A percentile compares a stretch with the other conserved stretches of the same genome.
phyloP scores from a whole-genome alignment of 2,113 vertebrate genomes.

The Pipra filicauda region DNA sequence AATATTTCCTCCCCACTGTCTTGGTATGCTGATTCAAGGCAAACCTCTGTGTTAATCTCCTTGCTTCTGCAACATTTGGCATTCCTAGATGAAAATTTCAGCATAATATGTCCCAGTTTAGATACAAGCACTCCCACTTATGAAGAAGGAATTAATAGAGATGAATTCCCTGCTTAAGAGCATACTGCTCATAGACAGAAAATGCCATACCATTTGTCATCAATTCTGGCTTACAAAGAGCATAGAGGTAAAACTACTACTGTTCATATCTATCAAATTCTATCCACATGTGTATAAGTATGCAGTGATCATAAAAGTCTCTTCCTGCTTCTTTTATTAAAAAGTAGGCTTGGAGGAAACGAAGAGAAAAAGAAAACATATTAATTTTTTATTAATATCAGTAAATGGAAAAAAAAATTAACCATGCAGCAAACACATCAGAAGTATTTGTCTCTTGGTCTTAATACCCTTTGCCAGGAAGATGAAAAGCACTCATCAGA shows the following conservation, averaged over 20 bases:
- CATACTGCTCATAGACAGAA: neutral
- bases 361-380: neutral
- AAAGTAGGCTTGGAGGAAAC: neutral
- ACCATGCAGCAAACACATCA: neutral
- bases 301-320: neutral
- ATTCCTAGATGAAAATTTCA: neutral
- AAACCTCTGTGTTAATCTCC: neutral
- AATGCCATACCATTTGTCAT: neutral
- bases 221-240: neutral
- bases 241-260: neutral
- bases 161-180: slow-evolving; percentile 31
- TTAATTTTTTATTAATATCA: neutral
- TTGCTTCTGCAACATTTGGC: neutral
- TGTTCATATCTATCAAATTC: neutral
- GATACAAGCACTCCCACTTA: neutral
- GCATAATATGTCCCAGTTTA: neutral
- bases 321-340: neutral
- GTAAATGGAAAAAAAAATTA: neutral
- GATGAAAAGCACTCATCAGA: neutral
- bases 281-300: neutral
- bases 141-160: neutral
- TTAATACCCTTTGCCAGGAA: neutral
- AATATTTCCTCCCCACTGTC: neutral
- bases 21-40: neutral
- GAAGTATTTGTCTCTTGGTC: neutral